These are phyloP conservation scores for Pristionchus maxplancki DNA, from an alignment of 2,888 invertebrate genomes.

Conservation along the genomic window DNA sequence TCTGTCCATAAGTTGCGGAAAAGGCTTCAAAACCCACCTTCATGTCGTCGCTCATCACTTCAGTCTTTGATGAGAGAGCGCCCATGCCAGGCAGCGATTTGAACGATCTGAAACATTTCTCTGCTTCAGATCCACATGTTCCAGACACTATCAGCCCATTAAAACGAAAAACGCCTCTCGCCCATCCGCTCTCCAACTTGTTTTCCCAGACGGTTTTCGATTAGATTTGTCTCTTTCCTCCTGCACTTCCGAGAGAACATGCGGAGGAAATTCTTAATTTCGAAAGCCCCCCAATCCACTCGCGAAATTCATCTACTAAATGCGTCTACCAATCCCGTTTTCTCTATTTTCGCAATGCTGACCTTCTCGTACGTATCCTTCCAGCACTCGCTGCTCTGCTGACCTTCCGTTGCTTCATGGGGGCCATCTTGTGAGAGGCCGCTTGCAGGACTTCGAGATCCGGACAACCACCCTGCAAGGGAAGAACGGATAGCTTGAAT, in stretches of 20 bases:
- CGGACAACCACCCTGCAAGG: constrained; percentile 31
- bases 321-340: no score
- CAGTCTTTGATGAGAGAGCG: constrained; percentile 1
- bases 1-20: no score
- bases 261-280: background rate
- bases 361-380: constrained; percentile 22
- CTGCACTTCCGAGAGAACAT: background rate
- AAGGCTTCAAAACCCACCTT: no score
- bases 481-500: background rate
- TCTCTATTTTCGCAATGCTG: background rate
- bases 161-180: background rate
- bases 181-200: background rate
- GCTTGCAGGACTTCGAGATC: constrained; percentile 37
- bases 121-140: background rate
- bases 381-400: constrained; percentile 42
- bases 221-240: background rate
- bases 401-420: constrained; percentile 50
- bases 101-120: background rate
- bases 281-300: background rate
- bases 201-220: background rate
- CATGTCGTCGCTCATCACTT: constrained; percentile 31
- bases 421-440: constrained; percentile 39
- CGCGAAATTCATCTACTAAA: background rate
- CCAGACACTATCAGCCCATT: no score
- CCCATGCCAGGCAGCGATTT: constrained; percentile 25